Evolutionary conservation across 2,797 vertebrate genomes (phyloP).

Genomic region (Limnodromus scolopaceus): DNA sequence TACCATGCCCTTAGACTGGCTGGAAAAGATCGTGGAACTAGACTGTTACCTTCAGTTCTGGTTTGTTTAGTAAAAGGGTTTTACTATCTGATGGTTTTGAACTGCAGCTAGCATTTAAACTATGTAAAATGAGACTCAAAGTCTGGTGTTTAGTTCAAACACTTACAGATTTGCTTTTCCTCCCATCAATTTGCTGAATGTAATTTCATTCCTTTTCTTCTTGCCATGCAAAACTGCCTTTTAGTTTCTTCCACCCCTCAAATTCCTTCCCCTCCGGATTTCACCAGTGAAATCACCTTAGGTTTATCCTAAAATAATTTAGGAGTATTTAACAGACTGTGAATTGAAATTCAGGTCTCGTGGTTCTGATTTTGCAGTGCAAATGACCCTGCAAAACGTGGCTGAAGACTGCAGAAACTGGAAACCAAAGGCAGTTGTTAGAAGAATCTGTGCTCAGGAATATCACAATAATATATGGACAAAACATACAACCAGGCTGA

Average conservation of each 20-base stretch:
- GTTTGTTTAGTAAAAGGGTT: neutral
- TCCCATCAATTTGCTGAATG: neutral
- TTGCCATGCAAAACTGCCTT: neutral
- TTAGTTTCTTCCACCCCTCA: neutral
- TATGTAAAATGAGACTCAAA: neutral
- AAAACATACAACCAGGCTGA: neutral
- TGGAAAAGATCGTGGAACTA: neutral
- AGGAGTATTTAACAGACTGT: neutral
- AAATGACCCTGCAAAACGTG: neutral
- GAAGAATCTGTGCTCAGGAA: neutral
- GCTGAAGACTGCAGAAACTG: neutral
- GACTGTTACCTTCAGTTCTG: neutral
- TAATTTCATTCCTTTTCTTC: neutral
- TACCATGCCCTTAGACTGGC: neutral
- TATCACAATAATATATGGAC: neutral
- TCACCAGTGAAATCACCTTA: neutral
- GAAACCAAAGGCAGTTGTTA: neutral
- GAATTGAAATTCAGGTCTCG: neutral
- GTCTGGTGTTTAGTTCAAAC: neutral
- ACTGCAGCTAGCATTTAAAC: neutral
- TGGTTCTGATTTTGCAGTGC: neutral
- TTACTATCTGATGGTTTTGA: neutral
- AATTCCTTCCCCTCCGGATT: neutral
- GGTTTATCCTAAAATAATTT: neutral
- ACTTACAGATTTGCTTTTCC: neutral